Percentiles rank a stretch among this genome's conserved stretches.
Evolutionary conservation across 2,888 invertebrate species (phyloP).

Genomic region (Bombylius discolor): DNA sequence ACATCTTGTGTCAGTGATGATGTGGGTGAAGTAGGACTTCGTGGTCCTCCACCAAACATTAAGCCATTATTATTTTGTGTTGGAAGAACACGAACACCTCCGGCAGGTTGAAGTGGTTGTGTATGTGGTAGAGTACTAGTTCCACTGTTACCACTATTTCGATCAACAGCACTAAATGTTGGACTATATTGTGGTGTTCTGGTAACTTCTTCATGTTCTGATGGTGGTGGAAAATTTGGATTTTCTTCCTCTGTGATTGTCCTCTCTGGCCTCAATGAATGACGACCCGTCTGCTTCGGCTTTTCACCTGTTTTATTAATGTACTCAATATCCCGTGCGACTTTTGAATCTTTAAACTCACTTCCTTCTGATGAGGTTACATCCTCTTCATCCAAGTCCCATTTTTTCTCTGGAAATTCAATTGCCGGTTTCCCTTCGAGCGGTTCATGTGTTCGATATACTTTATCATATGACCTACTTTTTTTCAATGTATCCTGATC

Average conservation of each 20-base stretch:
- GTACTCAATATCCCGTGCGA: constrained; percentile 50
- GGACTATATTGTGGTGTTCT: constrained; percentile 29
- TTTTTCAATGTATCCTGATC: constrained; percentile 46
- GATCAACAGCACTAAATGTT: constrained; percentile 33
- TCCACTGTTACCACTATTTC: constrained; percentile 28
- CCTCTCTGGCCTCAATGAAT: constrained; percentile 38
- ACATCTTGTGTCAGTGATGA: constrained; percentile 28
- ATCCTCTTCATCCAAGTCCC: constrained; percentile 60
- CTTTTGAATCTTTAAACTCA: constrained; percentile 48
- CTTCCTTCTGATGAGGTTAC: constrained; percentile 45
- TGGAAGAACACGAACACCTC: constrained; percentile 33
- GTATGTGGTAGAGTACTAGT: constrained; percentile 18
- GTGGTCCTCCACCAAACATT: not conserved
- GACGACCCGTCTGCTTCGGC: constrained; percentile 46
- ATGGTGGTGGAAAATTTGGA: constrained; percentile 25
- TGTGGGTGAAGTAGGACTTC: constrained; percentile 13
- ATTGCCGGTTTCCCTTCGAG: constrained; percentile 54
- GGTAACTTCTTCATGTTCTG: constrained; percentile 20
- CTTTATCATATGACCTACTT: constrained; percentile 63
- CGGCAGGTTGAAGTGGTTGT: constrained; percentile 21
- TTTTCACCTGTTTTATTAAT: constrained; percentile 39
- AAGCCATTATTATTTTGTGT: constrained; percentile 17
- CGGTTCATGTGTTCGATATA: constrained; percentile 76
- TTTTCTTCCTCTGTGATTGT: constrained; percentile 14
- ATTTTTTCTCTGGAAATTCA: constrained; percentile 68